Conservation (phyloP, 2,888 invertebrate genomes). For the Latheticus oryzae region DNA sequence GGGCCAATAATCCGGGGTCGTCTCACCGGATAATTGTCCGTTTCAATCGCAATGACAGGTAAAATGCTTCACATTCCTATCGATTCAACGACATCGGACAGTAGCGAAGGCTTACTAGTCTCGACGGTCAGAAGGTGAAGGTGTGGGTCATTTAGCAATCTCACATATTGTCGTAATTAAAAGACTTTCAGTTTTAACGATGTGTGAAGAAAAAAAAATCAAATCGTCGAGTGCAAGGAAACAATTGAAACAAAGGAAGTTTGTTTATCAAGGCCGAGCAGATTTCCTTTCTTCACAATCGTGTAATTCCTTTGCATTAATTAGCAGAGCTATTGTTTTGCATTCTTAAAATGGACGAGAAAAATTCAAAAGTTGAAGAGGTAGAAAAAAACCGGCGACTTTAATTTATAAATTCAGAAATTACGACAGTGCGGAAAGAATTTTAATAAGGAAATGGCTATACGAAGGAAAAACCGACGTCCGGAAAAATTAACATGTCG, state of each 20-base stretch:
- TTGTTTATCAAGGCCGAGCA: constrained; percentile 34
- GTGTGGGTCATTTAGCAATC: constrained; percentile 13
- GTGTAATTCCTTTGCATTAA: constrained; percentile 32
- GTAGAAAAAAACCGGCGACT: no score
- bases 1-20: constrained; percentile 29
- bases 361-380: no score
- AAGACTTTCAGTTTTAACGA: constrained; percentile 8
- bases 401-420: constrained; percentile 9
- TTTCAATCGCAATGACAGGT: constrained; percentile 26
- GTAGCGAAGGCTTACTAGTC: constrained; percentile 20
- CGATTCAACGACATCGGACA: constrained; percentile 33
- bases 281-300: constrained; percentile 36
- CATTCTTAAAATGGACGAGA: constrained; percentile 10
- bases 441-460: constrained; percentile 14
- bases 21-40: constrained; percentile 22
- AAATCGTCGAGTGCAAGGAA: constrained; percentile 3
- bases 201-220: constrained; percentile 6
- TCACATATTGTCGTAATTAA: constrained; percentile 23
- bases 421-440: constrained; percentile 18
- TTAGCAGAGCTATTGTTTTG: constrained; percentile 26
- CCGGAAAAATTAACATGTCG: background rate
- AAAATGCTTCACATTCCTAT: constrained; percentile 30
- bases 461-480: no score
- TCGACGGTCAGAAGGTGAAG: constrained; percentile 30
- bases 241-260: constrained; percentile 37